phyloP scores from a whole-genome alignment of 2,797 vertebrate species.

The Molothrus aeneus region DNA sequence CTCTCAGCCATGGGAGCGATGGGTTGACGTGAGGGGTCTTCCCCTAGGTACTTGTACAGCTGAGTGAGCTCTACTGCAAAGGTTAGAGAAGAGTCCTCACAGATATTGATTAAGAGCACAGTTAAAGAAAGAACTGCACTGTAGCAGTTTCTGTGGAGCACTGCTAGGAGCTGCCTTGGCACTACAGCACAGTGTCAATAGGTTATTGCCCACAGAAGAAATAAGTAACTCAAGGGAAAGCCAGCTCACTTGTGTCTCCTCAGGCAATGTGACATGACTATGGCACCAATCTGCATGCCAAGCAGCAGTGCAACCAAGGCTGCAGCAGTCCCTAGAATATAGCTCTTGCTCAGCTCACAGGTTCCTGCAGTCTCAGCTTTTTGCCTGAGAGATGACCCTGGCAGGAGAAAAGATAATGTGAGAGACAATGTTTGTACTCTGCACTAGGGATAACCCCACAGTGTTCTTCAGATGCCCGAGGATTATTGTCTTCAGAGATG shows the following conservation, averaged over 20 bases:
- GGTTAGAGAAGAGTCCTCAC: not conserved
- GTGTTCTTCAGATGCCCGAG: too few relatives aligned
- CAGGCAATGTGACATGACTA: not conserved
- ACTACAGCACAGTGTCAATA: not conserved
- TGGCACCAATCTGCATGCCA: not conserved
- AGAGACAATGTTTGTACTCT: too few relatives aligned
- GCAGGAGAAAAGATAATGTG: not conserved
- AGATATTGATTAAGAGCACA: too few relatives aligned
- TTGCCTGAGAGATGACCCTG: rapidly evolving
- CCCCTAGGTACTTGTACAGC: not conserved
- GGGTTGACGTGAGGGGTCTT: too few relatives aligned
- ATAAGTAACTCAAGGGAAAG: not conserved
- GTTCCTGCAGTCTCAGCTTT: rapidly evolving
- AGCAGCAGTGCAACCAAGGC: not conserved
- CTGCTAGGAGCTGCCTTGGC: not conserved
- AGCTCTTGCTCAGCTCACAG: rapidly evolving
- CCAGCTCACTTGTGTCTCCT: not conserved
- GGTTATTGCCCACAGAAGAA: not conserved
- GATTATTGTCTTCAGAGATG: not conserved
- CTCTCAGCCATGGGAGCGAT: not conserved
- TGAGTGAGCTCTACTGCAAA: not conserved
- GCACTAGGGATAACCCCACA: too few relatives aligned
- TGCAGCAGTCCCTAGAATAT: rapidly evolving
- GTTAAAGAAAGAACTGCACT: not conserved
- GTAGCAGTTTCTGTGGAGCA: not conserved